Base-by-base conservation (phyloP, 2,888 invertebrate species). In the Mythimna impura region DNA sequence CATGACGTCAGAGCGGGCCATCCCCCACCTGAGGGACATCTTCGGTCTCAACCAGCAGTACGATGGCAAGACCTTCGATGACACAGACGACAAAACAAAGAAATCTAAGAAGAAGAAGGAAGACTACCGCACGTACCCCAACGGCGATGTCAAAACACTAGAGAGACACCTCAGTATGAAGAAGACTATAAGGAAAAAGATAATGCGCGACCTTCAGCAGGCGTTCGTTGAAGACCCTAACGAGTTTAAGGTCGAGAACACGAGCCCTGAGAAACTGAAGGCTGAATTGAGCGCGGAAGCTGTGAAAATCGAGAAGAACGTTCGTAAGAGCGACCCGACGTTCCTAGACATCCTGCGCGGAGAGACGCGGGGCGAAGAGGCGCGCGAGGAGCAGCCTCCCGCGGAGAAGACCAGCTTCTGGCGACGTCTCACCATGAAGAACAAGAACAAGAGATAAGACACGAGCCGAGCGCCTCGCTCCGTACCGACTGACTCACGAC, bases 121-220 rank as follows among this genome's bases (percentile, higher is more conserved):
- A 83, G 97, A 98, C 90, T 97, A 97, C 93, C 97, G 97, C 90
- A 96, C 97, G 4, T 96, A 97, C 86, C 96, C 97, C 20, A 97
- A 97, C 88, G 97, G 97, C 66, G 97, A 97, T 91, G 97, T 97
- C 60, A 97, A 97, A 88, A 98, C 98, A 30, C 93, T 98, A 58
- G 98, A 98, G 90, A 96, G 98, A 86, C 98, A 98, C 92, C 96
- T 98, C 87, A 98, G 98, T 91, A 98, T 98, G 98, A 98, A 98
- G 96, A 98, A 98, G 91, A 98, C 98, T 25, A 98, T 98, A 85
- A 95, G 98, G 86, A 98, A 98, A 95, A 98, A 98, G 94, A 98
- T 98, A 90, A 98, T 98, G 98, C 96, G 98, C 50, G 98, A 98
- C 92, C 96, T 98, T 86, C 97, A 98, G 89, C 98, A 98, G 91